Conservation (phyloP, 2,888 invertebrate genomes). For the Pristionchus entomophagus region DNA sequence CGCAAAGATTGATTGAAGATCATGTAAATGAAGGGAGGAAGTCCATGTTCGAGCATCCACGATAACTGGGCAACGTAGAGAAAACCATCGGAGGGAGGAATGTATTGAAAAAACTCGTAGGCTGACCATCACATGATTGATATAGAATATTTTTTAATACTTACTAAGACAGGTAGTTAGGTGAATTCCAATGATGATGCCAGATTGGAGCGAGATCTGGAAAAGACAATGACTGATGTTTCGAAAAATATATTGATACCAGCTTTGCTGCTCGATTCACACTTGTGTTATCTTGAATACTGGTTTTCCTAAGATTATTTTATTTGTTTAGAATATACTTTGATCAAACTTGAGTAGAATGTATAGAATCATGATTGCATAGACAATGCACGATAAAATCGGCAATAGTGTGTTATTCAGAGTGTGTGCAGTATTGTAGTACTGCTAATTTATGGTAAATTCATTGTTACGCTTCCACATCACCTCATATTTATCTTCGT, state of each 20-base stretch:
- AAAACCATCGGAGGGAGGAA: constrained; percentile 7
- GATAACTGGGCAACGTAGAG: constrained; percentile 9
- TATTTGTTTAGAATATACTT: neutral
- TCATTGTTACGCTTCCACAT: neutral
- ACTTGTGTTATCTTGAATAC: neutral
- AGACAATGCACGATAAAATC: neutral
- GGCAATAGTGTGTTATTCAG: constrained; percentile 23
- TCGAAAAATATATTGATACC: neutral
- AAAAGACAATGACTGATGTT: neutral
- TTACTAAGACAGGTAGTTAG: neutral
- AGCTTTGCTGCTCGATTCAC: neutral
- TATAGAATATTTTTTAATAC: neutral
- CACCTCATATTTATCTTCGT: constrained; percentile 15
- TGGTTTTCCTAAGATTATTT: neutral
- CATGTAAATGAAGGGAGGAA: no score
- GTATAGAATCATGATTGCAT: neutral
- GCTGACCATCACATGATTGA: neutral
- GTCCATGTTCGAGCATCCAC: neutral
- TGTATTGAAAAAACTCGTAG: neutral
- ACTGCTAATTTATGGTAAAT: neutral
- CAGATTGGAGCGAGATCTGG: neutral
- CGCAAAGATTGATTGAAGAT: no score
- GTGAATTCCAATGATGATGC: neutral
- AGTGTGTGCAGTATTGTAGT: neutral
- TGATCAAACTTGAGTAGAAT: neutral